Evolutionary conservation across 2,113 vertebrate genomes (phyloP).

Genomic region (Dromiciops gliroides): DNA sequence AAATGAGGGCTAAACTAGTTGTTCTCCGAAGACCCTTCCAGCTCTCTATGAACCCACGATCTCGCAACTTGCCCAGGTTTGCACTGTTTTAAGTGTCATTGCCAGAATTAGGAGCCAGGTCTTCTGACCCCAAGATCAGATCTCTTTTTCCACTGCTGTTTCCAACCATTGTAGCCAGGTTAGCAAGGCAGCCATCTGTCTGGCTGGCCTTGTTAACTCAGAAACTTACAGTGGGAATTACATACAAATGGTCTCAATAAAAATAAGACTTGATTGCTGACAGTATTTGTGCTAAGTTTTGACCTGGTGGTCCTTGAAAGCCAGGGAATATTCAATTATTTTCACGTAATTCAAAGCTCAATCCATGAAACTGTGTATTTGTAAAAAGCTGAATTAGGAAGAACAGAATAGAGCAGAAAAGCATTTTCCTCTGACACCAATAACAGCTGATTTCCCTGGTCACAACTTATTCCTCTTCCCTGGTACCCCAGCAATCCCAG

Average conservation of each 20-base stretch:
- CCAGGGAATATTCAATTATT: neutral
- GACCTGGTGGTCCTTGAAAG: neutral
- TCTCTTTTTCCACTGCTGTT: neutral
- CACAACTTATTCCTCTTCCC: slow-evolving; percentile 28
- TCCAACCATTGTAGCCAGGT: neutral
- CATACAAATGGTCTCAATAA: neutral
- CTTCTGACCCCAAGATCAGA: neutral
- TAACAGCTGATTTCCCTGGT: slow-evolving; percentile 61
- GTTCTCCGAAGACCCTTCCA: neutral
- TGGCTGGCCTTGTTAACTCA: neutral
- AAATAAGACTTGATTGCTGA: neutral
- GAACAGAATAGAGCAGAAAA: slow-evolving; percentile 45
- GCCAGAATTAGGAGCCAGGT: neutral
- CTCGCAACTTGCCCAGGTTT: neutral
- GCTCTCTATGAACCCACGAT: neutral
- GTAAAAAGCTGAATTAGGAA: slow-evolving; percentile 21
- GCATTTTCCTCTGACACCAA: slow-evolving; percentile 43
- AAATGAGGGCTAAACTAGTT: neutral
- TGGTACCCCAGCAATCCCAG: slow-evolving; percentile 27
- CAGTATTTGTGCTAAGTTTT: neutral
- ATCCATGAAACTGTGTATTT: neutral
- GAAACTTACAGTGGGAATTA: neutral
- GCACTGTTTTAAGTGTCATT: neutral
- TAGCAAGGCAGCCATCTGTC: neutral
- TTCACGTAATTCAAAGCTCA: slow-evolving; percentile 8